Evolutionary conservation across 2,888 invertebrate species (phyloP).

Genomic region (Scaptomyza parva): DNA sequence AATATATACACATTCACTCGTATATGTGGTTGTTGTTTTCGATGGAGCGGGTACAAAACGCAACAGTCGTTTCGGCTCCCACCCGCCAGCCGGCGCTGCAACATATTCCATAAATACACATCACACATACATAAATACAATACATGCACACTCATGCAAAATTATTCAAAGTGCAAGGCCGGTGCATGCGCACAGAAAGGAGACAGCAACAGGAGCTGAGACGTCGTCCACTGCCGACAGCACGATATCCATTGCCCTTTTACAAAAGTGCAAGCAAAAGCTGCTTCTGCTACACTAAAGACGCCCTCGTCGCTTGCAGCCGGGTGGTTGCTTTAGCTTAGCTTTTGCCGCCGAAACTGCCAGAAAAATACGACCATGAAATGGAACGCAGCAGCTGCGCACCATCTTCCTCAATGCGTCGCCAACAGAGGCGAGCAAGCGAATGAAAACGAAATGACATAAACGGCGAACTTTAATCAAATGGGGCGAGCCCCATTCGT

Average conservation of each 20-base stretch:
- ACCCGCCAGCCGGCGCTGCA: slow-evolving; percentile 51
- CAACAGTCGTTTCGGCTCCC: slow-evolving; percentile 67
- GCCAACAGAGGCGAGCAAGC: slow-evolving; percentile 35
- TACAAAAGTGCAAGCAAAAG: slow-evolving; percentile 57
- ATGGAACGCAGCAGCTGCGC: slow-evolving; percentile 6
- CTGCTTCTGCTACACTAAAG: slow-evolving; percentile 37
- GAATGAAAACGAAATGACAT: slow-evolving; percentile 71
- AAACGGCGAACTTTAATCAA: slow-evolving; percentile 48
- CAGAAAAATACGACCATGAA: slow-evolving; percentile 64
- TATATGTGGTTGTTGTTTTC: slow-evolving; percentile 31
- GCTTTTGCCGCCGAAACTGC: slow-evolving; percentile 63
- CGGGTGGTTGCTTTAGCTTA: slow-evolving; percentile 28
- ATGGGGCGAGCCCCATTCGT: slow-evolving; percentile 27
- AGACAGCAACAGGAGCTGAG: slow-evolving; percentile 69
- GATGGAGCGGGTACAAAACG: slow-evolving; percentile 43
- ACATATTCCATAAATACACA: slow-evolving; percentile 28
- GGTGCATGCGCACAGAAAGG: slow-evolving; percentile 75
- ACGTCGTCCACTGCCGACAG: slow-evolving; percentile 43
- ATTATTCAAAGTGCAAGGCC: slow-evolving; percentile 62
- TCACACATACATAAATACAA: slow-evolving; percentile 15
- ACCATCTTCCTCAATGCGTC: slow-evolving; percentile 8
- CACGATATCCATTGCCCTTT: slow-evolving; percentile 69
- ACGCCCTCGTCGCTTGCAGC: slow-evolving; percentile 30
- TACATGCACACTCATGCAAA: slow-evolving; percentile 15
- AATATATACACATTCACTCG: slow-evolving; percentile 5